Percentiles rank a stretch among this genome's conserved stretches.
phyloP scores from a whole-genome alignment of 2,888 invertebrate genomes.

The Coenonympha glycerion region DNA sequence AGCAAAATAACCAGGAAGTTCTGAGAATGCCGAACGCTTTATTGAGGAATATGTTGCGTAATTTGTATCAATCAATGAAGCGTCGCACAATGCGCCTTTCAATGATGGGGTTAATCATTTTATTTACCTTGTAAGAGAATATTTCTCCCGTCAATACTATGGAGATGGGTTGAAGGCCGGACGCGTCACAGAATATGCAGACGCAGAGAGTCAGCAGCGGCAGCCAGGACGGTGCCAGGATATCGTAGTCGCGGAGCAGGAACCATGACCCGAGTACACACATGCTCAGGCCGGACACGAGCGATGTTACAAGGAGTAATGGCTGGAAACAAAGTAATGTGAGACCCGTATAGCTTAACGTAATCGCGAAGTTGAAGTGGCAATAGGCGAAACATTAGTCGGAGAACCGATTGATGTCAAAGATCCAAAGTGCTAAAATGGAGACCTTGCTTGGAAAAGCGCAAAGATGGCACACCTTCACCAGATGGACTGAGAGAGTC shows the following conservation, averaged over 20 bases:
- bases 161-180: conserved; percentile 71
- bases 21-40: background rate
- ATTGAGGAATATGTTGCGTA: background rate
- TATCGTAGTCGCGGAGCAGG: conserved; percentile 40
- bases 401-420: too few relatives aligned
- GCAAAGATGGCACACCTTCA: too few relatives aligned
- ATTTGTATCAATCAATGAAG: background rate
- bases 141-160: conserved; percentile 70
- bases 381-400: too few relatives aligned
- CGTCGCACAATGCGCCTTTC: background rate
- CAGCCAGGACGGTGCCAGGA: conserved; percentile 59
- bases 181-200: conserved; percentile 68
- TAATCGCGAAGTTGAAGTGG: too few relatives aligned
- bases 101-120: background rate
- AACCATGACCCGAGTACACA: conserved; percentile 59
- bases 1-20: too few relatives aligned
- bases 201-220: conserved; percentile 66
- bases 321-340: conserved; percentile 38
- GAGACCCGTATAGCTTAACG: too few relatives aligned
- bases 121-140: conserved; percentile 62
- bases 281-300: conserved; percentile 61
- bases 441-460: too few relatives aligned
- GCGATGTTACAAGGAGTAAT: conserved; percentile 47
- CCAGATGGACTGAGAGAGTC: too few relatives aligned
- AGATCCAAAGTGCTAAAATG: too few relatives aligned